Evolutionary conservation across 2,113 vertebrate genomes (phyloP), one percentile per base, ranked within the genome.

Genomic region (Halichoerus grypus): DNA sequence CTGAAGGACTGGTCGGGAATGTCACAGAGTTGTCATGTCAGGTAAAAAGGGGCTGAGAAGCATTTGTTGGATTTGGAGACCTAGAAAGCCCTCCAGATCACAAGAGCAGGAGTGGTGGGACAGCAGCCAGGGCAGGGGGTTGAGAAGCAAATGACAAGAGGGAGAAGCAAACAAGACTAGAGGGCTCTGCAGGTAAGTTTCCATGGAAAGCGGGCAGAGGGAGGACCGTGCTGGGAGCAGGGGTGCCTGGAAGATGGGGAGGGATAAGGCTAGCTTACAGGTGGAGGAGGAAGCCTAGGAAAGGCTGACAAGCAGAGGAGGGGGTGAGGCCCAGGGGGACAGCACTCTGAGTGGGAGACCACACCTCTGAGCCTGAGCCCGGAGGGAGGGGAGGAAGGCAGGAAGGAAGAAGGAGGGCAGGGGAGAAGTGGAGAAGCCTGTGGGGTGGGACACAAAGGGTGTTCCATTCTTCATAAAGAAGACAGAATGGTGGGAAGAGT

Each of bases 151-250:
- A 51, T 13, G 57, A 13, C 4, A 21, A 71, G 88, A 46, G 18
- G 16, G 59, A 65, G n/a, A 63, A 31, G 74, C 63, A 10, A 39
- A 16, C 16, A 26, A 14, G 55, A 36, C 22, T 1, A 31, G n/a
- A 22, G 36, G 59, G 31, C 5, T 18, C 84, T 13, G 24, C 4
- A 11, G 65, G 51, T 42, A 63, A 31, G 65, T 24, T 69, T 72
- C 31, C 9, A 4, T 0, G 5, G 79, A 46, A 19, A 57, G 16
- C 18, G 0, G n/a, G 11, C 59, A 4, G 57, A 24, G 65, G 28
- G 21, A 49, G 36, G 9, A 15, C 51, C 14, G 24, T 0, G n/a
- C 53, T 57, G 21, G 33, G 59, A 5, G 7, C 2, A 36, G 31
- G 74, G 19, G 11, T 2, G 49, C n/a, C 74, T 5, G 11, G 26